These are phyloP conservation scores for Micrasema minimum DNA, from an alignment of 1,140 invertebrate species.

Conservation along the genomic window DNA sequence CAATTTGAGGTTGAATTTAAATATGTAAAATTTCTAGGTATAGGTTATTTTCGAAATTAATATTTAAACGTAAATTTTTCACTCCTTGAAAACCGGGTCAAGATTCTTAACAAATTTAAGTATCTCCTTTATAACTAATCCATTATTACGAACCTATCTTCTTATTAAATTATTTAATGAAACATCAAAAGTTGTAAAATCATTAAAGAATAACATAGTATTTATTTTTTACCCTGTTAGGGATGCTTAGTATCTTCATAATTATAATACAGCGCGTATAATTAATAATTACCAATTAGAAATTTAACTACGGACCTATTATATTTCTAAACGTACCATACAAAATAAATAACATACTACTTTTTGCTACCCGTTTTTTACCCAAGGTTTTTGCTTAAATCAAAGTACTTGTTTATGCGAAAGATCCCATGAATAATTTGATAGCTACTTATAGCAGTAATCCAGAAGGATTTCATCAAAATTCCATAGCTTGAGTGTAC, in stretches of 20 bases:
- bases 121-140: not conserved
- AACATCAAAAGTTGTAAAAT: not conserved
- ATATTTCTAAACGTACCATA: too few relatives aligned
- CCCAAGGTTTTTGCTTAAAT: not conserved
- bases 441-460: conserved; percentile 12
- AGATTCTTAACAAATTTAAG: conserved; percentile 15
- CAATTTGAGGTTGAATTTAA: too few relatives aligned
- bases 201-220: not conserved
- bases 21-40: too few relatives aligned
- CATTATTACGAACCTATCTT: conserved; percentile 1
- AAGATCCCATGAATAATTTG: conserved; percentile 21
- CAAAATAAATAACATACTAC: too few relatives aligned
- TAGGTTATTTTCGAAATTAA: too few relatives aligned
- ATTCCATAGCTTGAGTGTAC: conserved; percentile 20
- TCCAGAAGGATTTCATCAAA: conserved; percentile 23
- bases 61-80: too few relatives aligned
- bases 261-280: not conserved
- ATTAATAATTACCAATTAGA: too few relatives aligned
- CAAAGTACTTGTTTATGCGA: not conserved
- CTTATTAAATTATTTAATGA: not conserved
- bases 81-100: conserved; percentile 19
- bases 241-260: not conserved
- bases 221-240: not conserved
- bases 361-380: not conserved
- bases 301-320: too few relatives aligned